A percentile compares a stretch with the other conserved stretches of the same genome.
phyloP scores from a whole-genome alignment of 1,140 invertebrate genomes.

The Eumaeus atala region DNA sequence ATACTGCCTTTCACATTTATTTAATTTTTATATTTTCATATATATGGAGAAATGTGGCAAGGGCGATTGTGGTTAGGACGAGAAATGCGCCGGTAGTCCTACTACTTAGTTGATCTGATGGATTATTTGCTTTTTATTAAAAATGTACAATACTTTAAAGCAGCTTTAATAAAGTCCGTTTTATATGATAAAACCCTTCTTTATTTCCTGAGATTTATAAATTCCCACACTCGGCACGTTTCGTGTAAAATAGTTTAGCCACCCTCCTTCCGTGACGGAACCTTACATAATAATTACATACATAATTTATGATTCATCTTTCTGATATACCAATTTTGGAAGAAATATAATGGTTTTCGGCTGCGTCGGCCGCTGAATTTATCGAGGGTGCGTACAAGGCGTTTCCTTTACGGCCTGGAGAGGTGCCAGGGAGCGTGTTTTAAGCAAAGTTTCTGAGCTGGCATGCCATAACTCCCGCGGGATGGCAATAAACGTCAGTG shows the following conservation, averaged over 20 bases:
- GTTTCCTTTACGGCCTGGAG: slow-evolving; percentile 49
- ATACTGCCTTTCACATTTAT: no score
- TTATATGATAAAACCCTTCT: no score
- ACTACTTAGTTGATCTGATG: no score
- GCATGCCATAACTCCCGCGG: slow-evolving; percentile 43
- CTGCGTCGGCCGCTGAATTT: slow-evolving; percentile 56
- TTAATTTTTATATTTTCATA: no score
- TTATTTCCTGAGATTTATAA: no score
- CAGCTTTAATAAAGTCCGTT: no score
- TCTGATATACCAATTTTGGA: slow-evolving; percentile 39
- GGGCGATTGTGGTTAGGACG: no score
- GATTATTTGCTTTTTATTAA: no score
- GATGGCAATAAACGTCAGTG: slow-evolving; percentile 57
- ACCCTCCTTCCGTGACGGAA: slow-evolving; percentile 16
- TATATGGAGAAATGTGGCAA: no score
- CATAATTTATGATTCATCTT: slow-evolving; percentile 26
- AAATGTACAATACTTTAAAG: no score
- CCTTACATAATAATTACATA: slow-evolving; percentile 4
- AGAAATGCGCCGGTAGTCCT: no score
- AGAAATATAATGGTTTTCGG: slow-evolving; percentile 63
- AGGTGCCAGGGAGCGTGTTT: slow-evolving; percentile 58
- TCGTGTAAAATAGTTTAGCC: slow-evolving; percentile 20
- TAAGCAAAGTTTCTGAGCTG: slow-evolving; percentile 47
- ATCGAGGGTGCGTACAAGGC: slow-evolving; percentile 36
- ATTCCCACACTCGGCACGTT: slow-evolving; percentile 6